Conservation (phyloP, 2,113 vertebrate species). For the Ciconia boyciana region DNA sequence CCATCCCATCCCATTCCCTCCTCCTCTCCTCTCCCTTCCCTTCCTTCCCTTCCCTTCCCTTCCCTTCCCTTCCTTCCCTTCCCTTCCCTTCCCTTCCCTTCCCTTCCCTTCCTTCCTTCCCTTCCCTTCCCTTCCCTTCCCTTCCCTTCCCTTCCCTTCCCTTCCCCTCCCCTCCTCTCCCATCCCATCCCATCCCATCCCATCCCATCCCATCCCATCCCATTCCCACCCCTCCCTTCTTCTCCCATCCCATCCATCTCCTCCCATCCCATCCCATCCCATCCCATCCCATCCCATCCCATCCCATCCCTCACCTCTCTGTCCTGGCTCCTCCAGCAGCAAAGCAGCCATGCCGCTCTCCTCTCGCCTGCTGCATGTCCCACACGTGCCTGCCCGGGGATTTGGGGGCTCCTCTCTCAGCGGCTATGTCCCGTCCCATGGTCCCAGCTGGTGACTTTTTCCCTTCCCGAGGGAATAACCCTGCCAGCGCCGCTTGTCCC, state of each 20-base stretch:
- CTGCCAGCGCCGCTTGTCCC: not conserved
- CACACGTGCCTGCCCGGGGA: accelerated
- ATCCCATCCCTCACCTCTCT: not conserved
- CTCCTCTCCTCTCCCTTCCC: not conserved
- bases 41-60: not conserved
- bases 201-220: not conserved
- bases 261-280: not conserved
- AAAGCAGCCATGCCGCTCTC: accelerated
- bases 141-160: not conserved
- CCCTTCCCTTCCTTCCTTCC: not conserved
- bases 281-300: not conserved
- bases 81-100: not conserved
- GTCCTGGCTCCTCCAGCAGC: accelerated
- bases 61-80: not conserved
- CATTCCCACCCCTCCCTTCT: not conserved
- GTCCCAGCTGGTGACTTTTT: accelerated
- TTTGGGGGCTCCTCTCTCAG: not conserved
- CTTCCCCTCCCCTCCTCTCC: not conserved
- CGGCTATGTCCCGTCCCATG: accelerated
- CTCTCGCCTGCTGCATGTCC: accelerated
- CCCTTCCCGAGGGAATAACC: not conserved
- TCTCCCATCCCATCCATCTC: not conserved
- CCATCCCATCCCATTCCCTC: not conserved
- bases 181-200: not conserved
- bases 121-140: not conserved